A percentile compares a stretch with the other conserved stretches of the same genome.
phyloP scores from a whole-genome alignment of 2,888 invertebrate species.

The Diabrotica balteata region DNA sequence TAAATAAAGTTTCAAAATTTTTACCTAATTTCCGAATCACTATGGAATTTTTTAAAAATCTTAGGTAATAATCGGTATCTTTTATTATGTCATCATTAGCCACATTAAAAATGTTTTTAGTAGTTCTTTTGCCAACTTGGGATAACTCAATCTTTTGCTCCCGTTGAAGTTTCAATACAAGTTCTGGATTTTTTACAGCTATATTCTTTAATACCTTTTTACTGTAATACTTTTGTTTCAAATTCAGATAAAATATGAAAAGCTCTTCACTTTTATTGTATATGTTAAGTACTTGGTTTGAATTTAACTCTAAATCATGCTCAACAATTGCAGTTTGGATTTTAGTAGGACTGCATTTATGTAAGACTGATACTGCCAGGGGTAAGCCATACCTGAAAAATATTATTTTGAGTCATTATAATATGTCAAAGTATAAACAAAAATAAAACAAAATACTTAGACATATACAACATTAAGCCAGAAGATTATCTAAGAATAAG shows the following conservation, averaged over 20 bases:
- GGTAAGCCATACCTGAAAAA: slow-evolving; percentile 44
- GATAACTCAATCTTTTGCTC: slow-evolving; percentile 8
- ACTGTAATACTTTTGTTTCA: slow-evolving; percentile 20
- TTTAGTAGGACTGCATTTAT: slow-evolving; percentile 41
- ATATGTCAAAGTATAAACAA: no score
- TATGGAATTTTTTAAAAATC: slow-evolving; percentile 27
- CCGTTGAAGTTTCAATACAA: slow-evolving; percentile 33
- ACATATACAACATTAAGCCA: no score
- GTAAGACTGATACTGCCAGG: slow-evolving; percentile 38
- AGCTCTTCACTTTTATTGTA: slow-evolving; percentile 35
- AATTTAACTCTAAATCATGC: slow-evolving; percentile 34
- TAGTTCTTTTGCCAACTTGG: slow-evolving; percentile 34
- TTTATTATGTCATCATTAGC: slow-evolving; percentile 32
- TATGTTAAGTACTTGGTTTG: slow-evolving; percentile 40
- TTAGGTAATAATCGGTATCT: slow-evolving; percentile 25
- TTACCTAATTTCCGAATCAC: slow-evolving; percentile 33
- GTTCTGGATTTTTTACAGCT: slow-evolving; percentile 32
- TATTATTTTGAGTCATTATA: not conserved
- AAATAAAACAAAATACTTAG: no score
- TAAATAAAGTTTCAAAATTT: slow-evolving; percentile 31
- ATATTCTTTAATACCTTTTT: slow-evolving; percentile 33
- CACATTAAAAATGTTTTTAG: slow-evolving; percentile 29
- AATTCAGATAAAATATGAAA: slow-evolving; percentile 36
- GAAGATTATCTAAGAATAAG: no score
- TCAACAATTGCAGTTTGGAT: slow-evolving; percentile 33